Evolutionary conservation across 2,113 vertebrate genomes (phyloP), one percentile per base, ranked within the genome.

Genomic region (Podarcis raffonei): DNA sequence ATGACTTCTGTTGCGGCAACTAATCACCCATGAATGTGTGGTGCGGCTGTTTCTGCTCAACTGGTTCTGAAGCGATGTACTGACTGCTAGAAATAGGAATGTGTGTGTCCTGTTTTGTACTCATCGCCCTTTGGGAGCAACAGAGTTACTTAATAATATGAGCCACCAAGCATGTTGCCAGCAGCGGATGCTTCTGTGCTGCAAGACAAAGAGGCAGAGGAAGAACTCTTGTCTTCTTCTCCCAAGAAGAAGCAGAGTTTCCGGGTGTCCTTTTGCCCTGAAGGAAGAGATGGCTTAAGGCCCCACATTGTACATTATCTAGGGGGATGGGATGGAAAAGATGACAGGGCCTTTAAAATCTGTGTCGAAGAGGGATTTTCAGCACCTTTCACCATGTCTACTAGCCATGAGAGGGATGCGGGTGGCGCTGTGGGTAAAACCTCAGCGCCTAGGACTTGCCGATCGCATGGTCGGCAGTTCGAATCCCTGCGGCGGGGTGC

Each of bases 1-100:
- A 76, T 92, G 88, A 90, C 89, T 92, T 94, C 90, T 92, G 93
- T 90, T 90, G 87, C 78, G 53, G 82, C 80, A 0, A 1, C 62
- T 92, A 87, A 91, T 91, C 89, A 83, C 48, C 66, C 72, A 20
- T 85, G 91, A 90, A 79, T 91, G 89, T 62, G 84, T 0, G 0
- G 35, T 0, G 0, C 1, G 23, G 81, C 59, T 69, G 62, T 84
- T 89, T 91, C 86, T 35, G 0, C 15, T 35, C 1, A 30, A 62
- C 23, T 35, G 66, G 6, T 39, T 53, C 84, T 88, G 69, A 71
- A 83, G 30, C 13, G 37, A 57, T 35, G 42, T 16, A 9, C 39
- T 22, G 15, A 62, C 27, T 11, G 39, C 48, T 35, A 32, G 37
- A 83, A 88, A 48, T 53, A 35, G 39, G 42, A 35, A 42, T 2